Percentiles rank a stretch among this genome's conserved stretches.
These are phyloP conservation scores for Apotomis turbidana DNA, from an alignment of 2,888 invertebrate genomes.

Conservation along the genomic window DNA sequence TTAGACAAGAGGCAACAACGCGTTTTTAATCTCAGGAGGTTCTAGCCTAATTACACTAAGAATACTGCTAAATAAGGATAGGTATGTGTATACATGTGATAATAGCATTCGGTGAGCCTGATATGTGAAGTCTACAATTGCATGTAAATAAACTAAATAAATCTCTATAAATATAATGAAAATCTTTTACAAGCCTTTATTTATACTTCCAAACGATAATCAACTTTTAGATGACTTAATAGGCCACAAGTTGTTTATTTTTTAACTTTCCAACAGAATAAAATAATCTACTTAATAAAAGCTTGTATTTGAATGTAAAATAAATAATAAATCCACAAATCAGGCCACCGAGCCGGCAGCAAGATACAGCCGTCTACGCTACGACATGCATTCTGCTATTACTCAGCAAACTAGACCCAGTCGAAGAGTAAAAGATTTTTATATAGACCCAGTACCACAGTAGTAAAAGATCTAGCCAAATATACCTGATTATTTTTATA, in stretches of 20 bases:
- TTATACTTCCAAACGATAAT: neutral
- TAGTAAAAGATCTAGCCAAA: neutral
- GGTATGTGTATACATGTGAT: slow-evolving; percentile 75
- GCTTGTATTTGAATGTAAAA: slow-evolving; percentile 22
- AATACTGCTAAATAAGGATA: slow-evolving; percentile 78
- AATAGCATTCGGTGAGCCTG: slow-evolving; percentile 71
- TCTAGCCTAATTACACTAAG: slow-evolving; percentile 79
- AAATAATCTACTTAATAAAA: neutral
- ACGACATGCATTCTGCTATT: slow-evolving; percentile 77
- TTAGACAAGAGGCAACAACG: slow-evolving; percentile 44
- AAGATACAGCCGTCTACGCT: slow-evolving; percentile 70
- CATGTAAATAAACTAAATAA: slow-evolving; percentile 26
- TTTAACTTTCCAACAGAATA: neutral
- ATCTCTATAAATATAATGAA: slow-evolving; percentile 24
- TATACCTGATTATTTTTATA: neutral
- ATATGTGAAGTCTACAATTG: slow-evolving; percentile 54
- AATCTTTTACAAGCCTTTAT: slow-evolving; percentile 31
- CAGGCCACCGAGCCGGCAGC: slow-evolving; percentile 67
- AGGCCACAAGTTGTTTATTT: neutral
- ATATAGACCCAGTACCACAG: slow-evolving; percentile 5
- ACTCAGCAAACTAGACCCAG: slow-evolving; percentile 51
- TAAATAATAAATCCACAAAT: slow-evolving; percentile 56
- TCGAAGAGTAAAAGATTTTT: slow-evolving; percentile 3
- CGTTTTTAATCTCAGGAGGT: slow-evolving; percentile 72
- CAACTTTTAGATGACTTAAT: neutral